Base-by-base conservation (phyloP, 2,888 invertebrate species). In the Pyrochroa serraticornis region DNA sequence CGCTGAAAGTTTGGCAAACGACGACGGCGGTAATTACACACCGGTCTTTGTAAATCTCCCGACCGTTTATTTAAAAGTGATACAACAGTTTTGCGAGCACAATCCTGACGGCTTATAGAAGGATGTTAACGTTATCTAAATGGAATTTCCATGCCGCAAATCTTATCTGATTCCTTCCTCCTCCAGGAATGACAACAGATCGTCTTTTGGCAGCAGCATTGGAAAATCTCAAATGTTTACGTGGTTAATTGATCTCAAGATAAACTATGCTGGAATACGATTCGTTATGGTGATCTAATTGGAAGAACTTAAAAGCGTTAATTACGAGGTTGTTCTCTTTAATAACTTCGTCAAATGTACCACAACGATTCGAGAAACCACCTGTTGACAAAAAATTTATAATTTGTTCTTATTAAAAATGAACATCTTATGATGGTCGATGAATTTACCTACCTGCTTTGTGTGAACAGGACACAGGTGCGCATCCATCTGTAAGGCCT, bases 401-500 rank as follows among this genome's bases (percentile, higher is more conserved):
- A 53, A 53, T 53, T 46, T 33, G 53, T 46, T 46, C 46, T 13
- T 53, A 53, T 53, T 53, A 46, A 10, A 38, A 45, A 45, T 46
- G 44, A 46, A 39, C 39, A n/a, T 35, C 35, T 34, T 38, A 50
- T 36, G 35, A 22, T 22, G 22, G 22, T 5, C 22, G 22, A 22
- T 53, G 39, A 41, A 53, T 34, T 41, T 43, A 36, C n/a, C n/a
- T 41, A 45, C 30, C 22, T 22, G 22, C 22, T 5, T 22, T 34
- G 32, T 22, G 52, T 41, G 42, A 44, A 58, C 50, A 52, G 55
- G 58, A 59, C 59, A 59, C 56, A 56, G 56, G 59, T 59, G 62
- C 59, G 50, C 47, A 51, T 45, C 58, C 62, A 62, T 55, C 62
- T 62, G 62, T 52, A 53, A 45, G 8, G 46, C 34, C 47, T 52